Evolutionary conservation across 2,888 invertebrate species (phyloP).

Genomic region (Ametastegia equiseti): DNA sequence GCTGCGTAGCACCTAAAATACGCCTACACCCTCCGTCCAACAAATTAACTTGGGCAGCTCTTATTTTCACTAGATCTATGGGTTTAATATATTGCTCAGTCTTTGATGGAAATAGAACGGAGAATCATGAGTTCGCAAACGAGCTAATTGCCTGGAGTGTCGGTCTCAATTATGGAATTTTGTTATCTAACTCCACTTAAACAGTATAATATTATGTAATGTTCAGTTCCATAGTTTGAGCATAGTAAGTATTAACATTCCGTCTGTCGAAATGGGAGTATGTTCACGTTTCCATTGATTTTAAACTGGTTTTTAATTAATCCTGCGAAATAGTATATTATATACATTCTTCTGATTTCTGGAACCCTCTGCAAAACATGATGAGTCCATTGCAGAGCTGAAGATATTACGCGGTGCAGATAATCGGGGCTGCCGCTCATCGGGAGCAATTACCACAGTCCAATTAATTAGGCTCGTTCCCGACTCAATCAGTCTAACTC

Average conservation of each 20-base stretch:
- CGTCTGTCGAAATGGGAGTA: no score
- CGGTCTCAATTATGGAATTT: no score
- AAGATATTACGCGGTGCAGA: slow-evolving; percentile 5
- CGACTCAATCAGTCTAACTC: slow-evolving; percentile 41
- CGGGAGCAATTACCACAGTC: slow-evolving; percentile 29
- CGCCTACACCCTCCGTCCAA: neutral
- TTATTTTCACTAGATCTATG: neutral
- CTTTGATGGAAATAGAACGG: neutral
- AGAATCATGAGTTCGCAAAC: neutral
- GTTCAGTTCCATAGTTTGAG: no score
- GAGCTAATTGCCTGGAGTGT: neutral
- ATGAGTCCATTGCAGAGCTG: neutral
- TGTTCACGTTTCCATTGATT: no score
- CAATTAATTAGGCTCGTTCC: slow-evolving; percentile 35
- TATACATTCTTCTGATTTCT: neutral
- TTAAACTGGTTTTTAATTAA: no score
- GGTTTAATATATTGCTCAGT: neutral
- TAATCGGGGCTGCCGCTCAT: neutral
- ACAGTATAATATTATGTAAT: no score
- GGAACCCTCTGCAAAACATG: neutral
- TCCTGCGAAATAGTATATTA: no score
- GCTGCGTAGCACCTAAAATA: slow-evolving; percentile 3
- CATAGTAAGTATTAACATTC: no score
- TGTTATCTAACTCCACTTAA: no score
- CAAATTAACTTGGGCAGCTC: neutral